Conservation (phyloP, 64 coral and sea anemone genomes). For the Porites australiensis region DNA sequence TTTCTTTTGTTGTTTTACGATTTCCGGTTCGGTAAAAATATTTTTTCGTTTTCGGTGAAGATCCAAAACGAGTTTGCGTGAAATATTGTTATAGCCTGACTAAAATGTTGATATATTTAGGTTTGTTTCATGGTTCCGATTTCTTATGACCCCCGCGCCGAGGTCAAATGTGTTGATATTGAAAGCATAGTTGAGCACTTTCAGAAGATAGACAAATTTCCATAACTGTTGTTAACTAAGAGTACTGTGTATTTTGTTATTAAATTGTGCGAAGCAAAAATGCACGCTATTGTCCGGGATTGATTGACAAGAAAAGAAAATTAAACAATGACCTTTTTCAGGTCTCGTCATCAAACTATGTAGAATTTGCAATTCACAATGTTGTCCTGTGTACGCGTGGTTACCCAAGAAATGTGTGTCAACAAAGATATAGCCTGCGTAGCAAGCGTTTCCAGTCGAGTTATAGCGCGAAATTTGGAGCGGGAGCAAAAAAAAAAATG, state of each 20-base stretch:
- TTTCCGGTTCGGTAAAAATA: too few species aligned
- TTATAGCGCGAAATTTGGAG: too few species aligned
- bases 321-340: constrained; percentile 1
- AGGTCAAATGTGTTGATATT: constrained; percentile 14
- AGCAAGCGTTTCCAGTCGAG: too few species aligned
- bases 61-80: neutral
- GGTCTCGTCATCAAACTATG: too few species aligned
- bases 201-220: constrained; percentile 21
- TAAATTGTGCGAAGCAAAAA: constrained; percentile 3
- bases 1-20: neutral
- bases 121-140: neutral
- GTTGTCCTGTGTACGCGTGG: too few species aligned
- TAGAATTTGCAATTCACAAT: neutral
- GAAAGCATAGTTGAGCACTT: neutral
- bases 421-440: neutral
- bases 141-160: neutral
- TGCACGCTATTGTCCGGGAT: neutral
- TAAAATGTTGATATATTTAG: neutral
- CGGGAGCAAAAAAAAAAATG: too few species aligned
- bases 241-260: constrained; percentile 17
- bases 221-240: constrained; percentile 9
- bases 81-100: neutral
- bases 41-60: neutral
- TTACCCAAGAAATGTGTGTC: too few species aligned
- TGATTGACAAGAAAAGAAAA: neutral